These are phyloP conservation scores for Leptopilina clavipes DNA, from an alignment of 1,140 invertebrate species.

Conservation along the genomic window DNA sequence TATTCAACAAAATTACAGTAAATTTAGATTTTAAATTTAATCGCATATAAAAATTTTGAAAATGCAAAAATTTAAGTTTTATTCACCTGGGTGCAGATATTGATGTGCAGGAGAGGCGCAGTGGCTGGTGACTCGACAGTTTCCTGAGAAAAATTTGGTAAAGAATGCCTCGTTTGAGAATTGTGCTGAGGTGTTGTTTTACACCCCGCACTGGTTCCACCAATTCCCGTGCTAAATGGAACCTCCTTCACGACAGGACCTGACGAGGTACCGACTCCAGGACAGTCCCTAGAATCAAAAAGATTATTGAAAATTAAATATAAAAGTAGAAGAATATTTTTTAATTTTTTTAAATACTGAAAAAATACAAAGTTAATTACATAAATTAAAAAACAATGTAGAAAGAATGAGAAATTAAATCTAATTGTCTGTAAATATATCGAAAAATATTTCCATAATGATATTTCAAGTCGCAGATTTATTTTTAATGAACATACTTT, in stretches of 20 bases:
- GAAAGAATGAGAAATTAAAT: too few species aligned
- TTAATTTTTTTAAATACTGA: constrained; percentile 29
- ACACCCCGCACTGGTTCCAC: constrained; percentile 66
- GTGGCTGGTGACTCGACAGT: constrained; percentile 63
- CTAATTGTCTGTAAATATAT: too few species aligned
- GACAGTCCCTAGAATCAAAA: constrained; percentile 63
- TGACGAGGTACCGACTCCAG: constrained; percentile 69
- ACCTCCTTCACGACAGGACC: constrained; percentile 69
- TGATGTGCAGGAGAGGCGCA: constrained; percentile 73
- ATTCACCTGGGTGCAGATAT: constrained; percentile 73
- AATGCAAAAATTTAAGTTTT: neutral
- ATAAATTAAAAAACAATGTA: too few species aligned
- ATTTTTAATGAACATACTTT: too few species aligned
- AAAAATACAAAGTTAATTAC: too few species aligned
- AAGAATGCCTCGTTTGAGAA: constrained; percentile 64
- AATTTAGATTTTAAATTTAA: too few species aligned
- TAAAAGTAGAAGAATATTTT: neutral
- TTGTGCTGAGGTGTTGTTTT: constrained; percentile 68
- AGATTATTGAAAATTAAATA: too few species aligned
- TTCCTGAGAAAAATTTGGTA: constrained; percentile 67
- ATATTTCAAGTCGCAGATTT: too few species aligned
- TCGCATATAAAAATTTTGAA: too few species aligned
- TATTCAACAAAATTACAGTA: too few species aligned
- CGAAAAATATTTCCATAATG: too few species aligned
- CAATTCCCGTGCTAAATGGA: constrained; percentile 68